Base-by-base conservation (phyloP, 2,888 invertebrate species). In the Heliconius ethilla region DNA sequence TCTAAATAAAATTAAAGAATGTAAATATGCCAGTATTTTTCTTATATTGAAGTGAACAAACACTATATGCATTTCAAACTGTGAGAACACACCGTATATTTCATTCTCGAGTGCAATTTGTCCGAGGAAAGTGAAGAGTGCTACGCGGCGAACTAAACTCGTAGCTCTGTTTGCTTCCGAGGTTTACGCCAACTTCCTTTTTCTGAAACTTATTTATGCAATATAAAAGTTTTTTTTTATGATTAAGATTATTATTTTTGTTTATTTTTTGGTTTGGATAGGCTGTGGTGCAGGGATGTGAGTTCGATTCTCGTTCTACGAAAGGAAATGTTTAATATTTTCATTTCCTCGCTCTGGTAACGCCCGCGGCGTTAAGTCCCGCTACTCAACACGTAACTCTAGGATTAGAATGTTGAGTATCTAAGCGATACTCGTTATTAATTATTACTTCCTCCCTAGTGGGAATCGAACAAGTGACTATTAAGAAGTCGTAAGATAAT, bases 91-190 rank as follows among this genome's bases (percentile, higher is more conserved):
- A 74, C 85, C 85, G 87, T 87, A 78, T 81, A 82, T 87, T 80
- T 70, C 79, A 84, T 89, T 87, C 90, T 90, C 81, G 90, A 87
- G 91, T 89, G 87, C 90, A 92, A 91, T 92, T 91, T 89, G 90
- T 91, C 90, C 89, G 83, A 87, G 88, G 87, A 82, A 86, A 87
- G 88, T 83, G 83, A 83, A 91, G 91, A 83, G 85, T 87, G 83
- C 91, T 90, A 85, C 80, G 86, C 85, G 86, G 88, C 81, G 81
- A 89, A 89, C 90, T 89, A 84, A 89, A 89, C 89, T 89, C 84
- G 87, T 88, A 90, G 88, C 88, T 89, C 85, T 85, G 86, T 85
- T 84, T 87, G 86, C 85, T 83, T 85, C 85, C 83, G 83, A 83
- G 81, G 80, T 81, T 86, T 86, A 15, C 75, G 59, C 77, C 59